These are phyloP conservation scores for Darevskia mixta DNA, from an alignment of 2,797 vertebrate genomes.

Conservation along the genomic window DNA sequence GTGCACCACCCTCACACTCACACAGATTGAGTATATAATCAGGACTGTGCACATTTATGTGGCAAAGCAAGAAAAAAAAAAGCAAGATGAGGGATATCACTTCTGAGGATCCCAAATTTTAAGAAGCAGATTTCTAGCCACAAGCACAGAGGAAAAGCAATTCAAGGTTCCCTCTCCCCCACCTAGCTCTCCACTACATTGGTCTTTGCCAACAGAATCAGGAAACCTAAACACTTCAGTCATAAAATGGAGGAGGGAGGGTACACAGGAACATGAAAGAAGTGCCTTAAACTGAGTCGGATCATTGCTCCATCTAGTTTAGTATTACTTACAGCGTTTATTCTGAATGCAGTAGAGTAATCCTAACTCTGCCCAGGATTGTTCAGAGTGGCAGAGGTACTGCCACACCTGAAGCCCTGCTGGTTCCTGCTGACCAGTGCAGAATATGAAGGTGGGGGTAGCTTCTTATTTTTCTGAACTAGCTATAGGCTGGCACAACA, in stretches of 20 bases:
- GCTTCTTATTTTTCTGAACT: too few relatives aligned
- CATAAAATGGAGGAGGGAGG: not conserved
- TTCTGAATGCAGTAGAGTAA: too few relatives aligned
- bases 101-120: not conserved
- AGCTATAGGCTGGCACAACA: too few relatives aligned
- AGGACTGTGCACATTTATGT: not conserved
- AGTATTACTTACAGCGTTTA: too few relatives aligned
- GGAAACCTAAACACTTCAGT: not conserved
- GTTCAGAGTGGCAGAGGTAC: too few relatives aligned
- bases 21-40: not conserved
- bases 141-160: not conserved
- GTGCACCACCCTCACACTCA: not conserved
- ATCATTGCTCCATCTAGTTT: not conserved
- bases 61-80: not conserved
- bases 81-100: not conserved
- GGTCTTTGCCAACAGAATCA: not conserved
- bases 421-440: too few relatives aligned
- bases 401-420: too few relatives aligned
- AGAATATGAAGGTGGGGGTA: too few relatives aligned
- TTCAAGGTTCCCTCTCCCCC: not conserved
- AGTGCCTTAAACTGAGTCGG: not conserved
- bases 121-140: not conserved
- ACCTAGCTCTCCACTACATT: not conserved
- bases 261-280: not conserved
- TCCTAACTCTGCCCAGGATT: too few relatives aligned